These are phyloP conservation scores for Drosophila miranda DNA, from an alignment of 1,140 invertebrate species.

Conservation along the genomic window DNA sequence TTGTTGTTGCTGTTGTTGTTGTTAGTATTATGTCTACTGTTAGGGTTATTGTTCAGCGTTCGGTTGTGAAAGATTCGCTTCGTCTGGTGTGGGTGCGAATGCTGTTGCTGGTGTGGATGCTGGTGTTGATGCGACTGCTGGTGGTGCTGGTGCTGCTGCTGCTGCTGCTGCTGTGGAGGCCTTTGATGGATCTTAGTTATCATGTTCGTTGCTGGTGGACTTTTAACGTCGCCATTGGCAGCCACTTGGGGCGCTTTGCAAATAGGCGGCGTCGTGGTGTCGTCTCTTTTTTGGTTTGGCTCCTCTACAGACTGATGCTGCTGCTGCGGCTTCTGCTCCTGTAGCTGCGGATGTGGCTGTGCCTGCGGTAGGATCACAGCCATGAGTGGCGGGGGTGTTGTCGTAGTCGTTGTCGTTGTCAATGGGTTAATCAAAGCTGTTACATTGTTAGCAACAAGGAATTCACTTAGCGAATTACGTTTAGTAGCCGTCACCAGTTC, in stretches of 20 bases:
- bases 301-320: slow-evolving; percentile 37
- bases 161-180: slow-evolving; percentile 19
- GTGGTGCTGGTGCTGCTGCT: slow-evolving; percentile 24
- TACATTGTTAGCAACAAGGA: slow-evolving; percentile 81
- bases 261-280: slow-evolving; percentile 65
- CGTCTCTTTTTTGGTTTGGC: slow-evolving; percentile 44
- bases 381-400: slow-evolving; percentile 35
- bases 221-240: slow-evolving; percentile 66
- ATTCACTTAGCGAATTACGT: slow-evolving; percentile 81
- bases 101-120: slow-evolving; percentile 23
- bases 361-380: slow-evolving; percentile 28
- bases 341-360: slow-evolving; percentile 28
- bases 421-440: slow-evolving; percentile 74
- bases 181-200: slow-evolving; percentile 33
- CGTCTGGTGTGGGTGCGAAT: slow-evolving; percentile 32
- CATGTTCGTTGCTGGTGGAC: slow-evolving; percentile 53
- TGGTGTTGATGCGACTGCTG: slow-evolving; percentile 18
- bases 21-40: slow-evolving; percentile 78
- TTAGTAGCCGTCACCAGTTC: slow-evolving; percentile 44
- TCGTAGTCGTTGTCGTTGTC: slow-evolving; percentile 36
- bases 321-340: slow-evolving; percentile 13
- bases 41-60: slow-evolving; percentile 71
- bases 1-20: slow-evolving; percentile 36
- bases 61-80: slow-evolving; percentile 70
- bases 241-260: slow-evolving; percentile 61